A percentile compares a stretch with the other conserved stretches of the same genome.
Conservation (phyloP, 2,113 vertebrate genomes). For the Xiphophorus couchianus region DNA sequence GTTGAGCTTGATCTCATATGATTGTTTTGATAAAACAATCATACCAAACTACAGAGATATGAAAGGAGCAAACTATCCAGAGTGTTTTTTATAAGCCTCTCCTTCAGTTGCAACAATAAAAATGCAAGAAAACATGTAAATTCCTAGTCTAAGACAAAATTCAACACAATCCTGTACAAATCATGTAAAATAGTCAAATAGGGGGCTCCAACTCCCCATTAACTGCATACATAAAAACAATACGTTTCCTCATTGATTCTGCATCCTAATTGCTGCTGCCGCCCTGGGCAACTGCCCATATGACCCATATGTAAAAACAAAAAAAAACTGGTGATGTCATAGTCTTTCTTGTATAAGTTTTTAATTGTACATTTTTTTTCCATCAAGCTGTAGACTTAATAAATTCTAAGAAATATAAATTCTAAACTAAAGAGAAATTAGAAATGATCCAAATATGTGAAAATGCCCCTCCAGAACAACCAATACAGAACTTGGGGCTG, state of each 20-base stretch:
- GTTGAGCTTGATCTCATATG: background rate
- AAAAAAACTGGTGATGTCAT: background rate
- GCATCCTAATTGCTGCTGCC: too few species aligned
- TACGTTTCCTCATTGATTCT: background rate
- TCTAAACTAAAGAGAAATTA: too few species aligned
- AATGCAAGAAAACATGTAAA: too few species aligned
- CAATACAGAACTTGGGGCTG: background rate
- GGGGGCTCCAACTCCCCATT: background rate
- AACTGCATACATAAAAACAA: background rate
- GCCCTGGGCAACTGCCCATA: background rate
- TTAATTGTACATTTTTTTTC: background rate
- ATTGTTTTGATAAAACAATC: background rate
- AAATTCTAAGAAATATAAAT: background rate
- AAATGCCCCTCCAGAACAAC: background rate
- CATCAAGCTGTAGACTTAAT: background rate
- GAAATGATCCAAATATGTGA: background rate
- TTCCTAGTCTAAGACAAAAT: too few species aligned
- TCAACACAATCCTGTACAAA: background rate
- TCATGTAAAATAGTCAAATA: background rate
- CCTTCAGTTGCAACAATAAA: too few species aligned
- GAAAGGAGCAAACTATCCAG: background rate
- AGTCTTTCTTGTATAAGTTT: background rate
- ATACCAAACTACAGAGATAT: background rate
- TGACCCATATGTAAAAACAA: background rate
- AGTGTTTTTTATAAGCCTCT: background rate